These are phyloP conservation scores for Callyntrura sp. DNA, from an alignment of 2,888 invertebrate species.

Conservation along the genomic window DNA sequence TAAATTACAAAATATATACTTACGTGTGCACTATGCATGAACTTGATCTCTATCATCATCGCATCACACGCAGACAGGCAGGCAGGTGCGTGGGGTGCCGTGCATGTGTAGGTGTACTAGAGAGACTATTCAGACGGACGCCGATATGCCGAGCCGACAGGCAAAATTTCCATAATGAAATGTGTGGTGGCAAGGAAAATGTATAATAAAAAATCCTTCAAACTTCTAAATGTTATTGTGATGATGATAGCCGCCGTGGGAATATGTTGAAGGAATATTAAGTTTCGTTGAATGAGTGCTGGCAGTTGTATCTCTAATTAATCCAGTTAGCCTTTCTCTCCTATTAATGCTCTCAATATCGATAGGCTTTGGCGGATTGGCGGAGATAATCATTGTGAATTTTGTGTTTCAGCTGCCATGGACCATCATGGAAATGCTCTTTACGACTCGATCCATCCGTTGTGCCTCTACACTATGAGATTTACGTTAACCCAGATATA, in stretches of 20 bases:
- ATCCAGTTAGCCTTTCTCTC: neutral
- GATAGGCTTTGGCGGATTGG: neutral
- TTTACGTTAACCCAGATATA: slow-evolving; percentile 89
- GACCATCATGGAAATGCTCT: slow-evolving; percentile 84
- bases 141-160: neutral
- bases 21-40: neutral
- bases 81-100: too few species aligned
- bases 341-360: neutral
- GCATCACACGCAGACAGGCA: neutral
- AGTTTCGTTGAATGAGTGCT: neutral
- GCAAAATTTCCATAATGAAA: neutral
- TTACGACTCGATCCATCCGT: slow-evolving; percentile 88
- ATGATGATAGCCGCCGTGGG: slow-evolving; percentile 21
- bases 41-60: neutral
- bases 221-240: neutral
- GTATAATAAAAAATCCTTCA: slow-evolving; percentile 1
- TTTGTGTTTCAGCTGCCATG: slow-evolving; percentile 91
- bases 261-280: slow-evolving; percentile 16
- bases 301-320: neutral
- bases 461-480: slow-evolving; percentile 89
- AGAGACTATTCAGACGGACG: too few species aligned
- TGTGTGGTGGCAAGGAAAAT: neutral
- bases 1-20: neutral
- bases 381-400: neutral
- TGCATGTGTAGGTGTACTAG: neutral